Conservation (phyloP, 2,888 invertebrate genomes). For the Noctua janthina region DNA sequence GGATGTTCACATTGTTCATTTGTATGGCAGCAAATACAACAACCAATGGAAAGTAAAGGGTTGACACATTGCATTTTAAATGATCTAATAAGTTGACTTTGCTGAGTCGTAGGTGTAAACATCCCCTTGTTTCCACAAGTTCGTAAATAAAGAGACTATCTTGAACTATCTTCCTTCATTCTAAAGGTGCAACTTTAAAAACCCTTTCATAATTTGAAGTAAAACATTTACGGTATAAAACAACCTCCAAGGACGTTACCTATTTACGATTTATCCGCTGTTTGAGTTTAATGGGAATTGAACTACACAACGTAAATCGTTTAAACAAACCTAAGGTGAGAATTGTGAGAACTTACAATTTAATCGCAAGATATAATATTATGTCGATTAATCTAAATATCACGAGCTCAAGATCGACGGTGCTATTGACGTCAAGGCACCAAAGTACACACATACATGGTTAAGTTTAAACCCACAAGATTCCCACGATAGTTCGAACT, state of each 20-base stretch:
- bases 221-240: not conserved
- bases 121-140: not conserved
- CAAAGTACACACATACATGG: conserved; percentile 5
- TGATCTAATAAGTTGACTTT: not conserved
- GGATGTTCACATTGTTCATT: not conserved
- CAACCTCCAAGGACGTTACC: not conserved
- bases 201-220: not conserved
- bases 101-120: not conserved
- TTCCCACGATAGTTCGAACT: conserved; percentile 53
- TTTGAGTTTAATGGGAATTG: not conserved
- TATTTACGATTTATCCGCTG: not conserved
- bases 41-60: not conserved
- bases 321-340: not conserved
- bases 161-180: not conserved
- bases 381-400: conserved; percentile 43
- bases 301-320: no score
- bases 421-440: conserved; percentile 35
- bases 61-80: not conserved
- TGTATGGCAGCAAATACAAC: not conserved
- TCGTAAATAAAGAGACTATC: not conserved
- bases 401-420: conserved; percentile 30
- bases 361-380: conserved; percentile 19
- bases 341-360: not conserved
- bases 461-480: conserved; percentile 21
- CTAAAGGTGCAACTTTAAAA: not conserved